These are phyloP conservation scores for Andrena dorsata DNA, from an alignment of 2,888 invertebrate species.

Conservation along the genomic window DNA sequence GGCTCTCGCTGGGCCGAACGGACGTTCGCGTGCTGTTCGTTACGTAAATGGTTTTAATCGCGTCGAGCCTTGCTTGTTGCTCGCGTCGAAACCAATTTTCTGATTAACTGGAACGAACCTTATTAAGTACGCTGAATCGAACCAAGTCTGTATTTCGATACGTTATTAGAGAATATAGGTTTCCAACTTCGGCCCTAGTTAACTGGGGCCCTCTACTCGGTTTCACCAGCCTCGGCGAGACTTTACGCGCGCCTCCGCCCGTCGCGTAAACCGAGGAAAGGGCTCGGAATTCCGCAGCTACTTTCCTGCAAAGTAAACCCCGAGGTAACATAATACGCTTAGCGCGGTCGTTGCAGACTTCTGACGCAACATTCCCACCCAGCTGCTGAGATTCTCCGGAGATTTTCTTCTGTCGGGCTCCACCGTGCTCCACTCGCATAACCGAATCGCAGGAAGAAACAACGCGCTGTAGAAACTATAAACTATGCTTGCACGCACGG, in stretches of 20 bases:
- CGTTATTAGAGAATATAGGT: neutral
- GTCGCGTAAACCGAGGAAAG: neutral
- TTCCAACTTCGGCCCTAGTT: no score
- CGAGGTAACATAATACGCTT: constrained; percentile 24
- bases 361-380: neutral
- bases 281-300: neutral
- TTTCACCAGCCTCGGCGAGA: neutral
- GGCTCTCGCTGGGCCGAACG: constrained; percentile 3
- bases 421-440: neutral
- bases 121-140: neutral
- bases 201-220: neutral
- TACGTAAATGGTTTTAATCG: constrained; percentile 25
- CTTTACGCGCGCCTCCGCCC: neutral
- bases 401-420: neutral
- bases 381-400: neutral
- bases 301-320: neutral
- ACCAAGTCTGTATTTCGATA: neutral
- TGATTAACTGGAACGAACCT: constrained; percentile 12
- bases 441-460: neutral
- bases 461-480: neutral
- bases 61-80: neutral
- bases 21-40: constrained; percentile 33
- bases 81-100: constrained; percentile 28
- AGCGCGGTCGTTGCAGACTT: constrained; percentile 1
- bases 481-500: neutral